A percentile compares a stretch with the other conserved stretches of the same genome.
Evolutionary conservation across 2,888 invertebrate species (phyloP).

Genomic region (Pyrgus malvae): DNA sequence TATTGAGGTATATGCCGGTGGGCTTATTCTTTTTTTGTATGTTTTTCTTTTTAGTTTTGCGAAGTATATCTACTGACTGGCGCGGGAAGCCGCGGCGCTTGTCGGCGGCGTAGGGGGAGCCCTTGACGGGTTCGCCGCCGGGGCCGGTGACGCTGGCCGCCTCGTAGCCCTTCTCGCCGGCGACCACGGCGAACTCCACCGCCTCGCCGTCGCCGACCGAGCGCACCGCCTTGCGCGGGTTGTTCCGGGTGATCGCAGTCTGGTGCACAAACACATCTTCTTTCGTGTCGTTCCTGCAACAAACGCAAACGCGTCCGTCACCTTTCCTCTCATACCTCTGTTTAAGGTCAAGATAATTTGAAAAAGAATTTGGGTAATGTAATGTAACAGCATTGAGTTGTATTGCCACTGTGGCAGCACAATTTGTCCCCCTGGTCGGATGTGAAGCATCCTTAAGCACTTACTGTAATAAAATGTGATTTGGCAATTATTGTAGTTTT

Average conservation of each 20-base stretch:
- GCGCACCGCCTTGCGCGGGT: slow-evolving; percentile 98
- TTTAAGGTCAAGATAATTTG: no score
- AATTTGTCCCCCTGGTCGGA: no score
- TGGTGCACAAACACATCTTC: slow-evolving; percentile 99
- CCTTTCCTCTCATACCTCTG: no score
- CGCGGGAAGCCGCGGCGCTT: slow-evolving; percentile 88
- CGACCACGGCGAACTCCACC: slow-evolving; percentile 99
- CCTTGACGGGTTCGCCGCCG: slow-evolving; percentile 96
- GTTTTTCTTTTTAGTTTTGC: slow-evolving; percentile 12
- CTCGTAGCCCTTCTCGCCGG: slow-evolving; percentile 98
- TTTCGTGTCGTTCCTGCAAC: slow-evolving; percentile 98
- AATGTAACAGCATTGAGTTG: no score
- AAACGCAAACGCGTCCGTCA: slow-evolving; percentile 90
- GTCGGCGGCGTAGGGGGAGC: slow-evolving; percentile 98
- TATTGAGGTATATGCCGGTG: neutral
- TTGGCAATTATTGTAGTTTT: no score
- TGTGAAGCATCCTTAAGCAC: no score
- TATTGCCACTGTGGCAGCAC: no score
- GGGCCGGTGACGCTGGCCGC: slow-evolving; percentile 99
- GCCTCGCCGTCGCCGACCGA: slow-evolving; percentile 99
- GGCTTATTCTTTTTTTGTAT: slow-evolving; percentile 10
- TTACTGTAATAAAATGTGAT: no score
- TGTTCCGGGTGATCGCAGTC: slow-evolving; percentile 98
- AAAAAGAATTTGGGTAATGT: no score
- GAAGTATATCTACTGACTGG: slow-evolving; percentile 66